Evolutionary conservation across 2,113 vertebrate species (phyloP), one percentile per base, ranked within the genome.

Genomic region (Sturnus vulgaris): DNA sequence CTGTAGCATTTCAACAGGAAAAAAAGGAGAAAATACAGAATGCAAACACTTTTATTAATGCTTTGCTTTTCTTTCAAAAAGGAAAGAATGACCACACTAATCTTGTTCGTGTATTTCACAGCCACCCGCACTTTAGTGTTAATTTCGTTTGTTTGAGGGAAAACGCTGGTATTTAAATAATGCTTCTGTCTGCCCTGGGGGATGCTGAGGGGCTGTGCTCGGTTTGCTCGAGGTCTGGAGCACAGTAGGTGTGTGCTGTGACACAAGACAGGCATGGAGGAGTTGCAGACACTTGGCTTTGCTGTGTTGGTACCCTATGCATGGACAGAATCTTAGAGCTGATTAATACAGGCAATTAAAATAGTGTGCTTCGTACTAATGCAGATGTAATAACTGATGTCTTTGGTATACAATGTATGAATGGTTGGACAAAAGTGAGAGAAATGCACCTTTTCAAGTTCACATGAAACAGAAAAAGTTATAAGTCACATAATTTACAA

Each of bases 341-440:
- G 92, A 95, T 71, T 90, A 80, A 90, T 73, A 91, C 78, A 93
- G 81, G 72, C 19, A 57, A 87, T 92, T 94, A 93, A 97, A 96
- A 90, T 57, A 65, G 89, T 84, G 85, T 88, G 87, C 89, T 97
- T 95, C 40, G 72, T 92, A 88, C 61, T 94, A 87, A 92, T 93
- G 92, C 52, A 35, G 88, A 95, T 91, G 92, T 50, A 56, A 44
- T 96, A 96, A 98, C 98, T 92, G 96, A 97, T 98, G 97, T 99
- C 98, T 99, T 99, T 99, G 99, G 99, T 99, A 98, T 98, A 98
- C 97, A 98, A 98, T 95, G 97, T 96, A 97, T 95, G 80, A 94
- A 94, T 50, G 90, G 53, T 77, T 97, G 82, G 94, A 95, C 97
- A 92, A 52, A 97, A 97, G 91, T 59, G 93, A 77, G 94, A 94